Conservation (phyloP, 2,113 vertebrate genomes). For the Hyperopisus bebe region DNA sequence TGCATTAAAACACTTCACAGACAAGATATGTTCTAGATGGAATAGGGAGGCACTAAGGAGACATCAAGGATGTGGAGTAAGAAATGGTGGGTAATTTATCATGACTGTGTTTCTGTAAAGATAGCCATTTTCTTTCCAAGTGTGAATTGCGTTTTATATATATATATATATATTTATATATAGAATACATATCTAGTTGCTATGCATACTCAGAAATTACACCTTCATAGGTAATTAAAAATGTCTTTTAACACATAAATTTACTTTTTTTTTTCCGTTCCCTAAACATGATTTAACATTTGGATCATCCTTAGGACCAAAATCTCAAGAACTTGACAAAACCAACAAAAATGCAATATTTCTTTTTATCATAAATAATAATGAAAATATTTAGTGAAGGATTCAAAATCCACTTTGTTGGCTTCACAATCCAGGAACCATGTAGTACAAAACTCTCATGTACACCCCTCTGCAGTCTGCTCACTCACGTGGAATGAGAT, state of each 20-base stretch:
- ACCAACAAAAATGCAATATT: conserved; percentile 54
- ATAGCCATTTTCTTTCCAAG: conserved; percentile 31
- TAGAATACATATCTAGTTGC: conserved; percentile 73
- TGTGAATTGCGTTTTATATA: conserved; percentile 64
- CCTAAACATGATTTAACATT: conserved; percentile 58
- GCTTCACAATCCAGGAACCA: conserved; percentile 55
- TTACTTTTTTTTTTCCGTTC: conserved; percentile 48
- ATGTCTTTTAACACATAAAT: conserved; percentile 64
- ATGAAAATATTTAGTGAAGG: conserved; percentile 47
- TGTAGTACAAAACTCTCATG: conserved; percentile 60
- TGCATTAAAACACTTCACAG: conserved; percentile 21
- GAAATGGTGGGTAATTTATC: conserved; percentile 18
- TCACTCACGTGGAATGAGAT: conserved; percentile 55
- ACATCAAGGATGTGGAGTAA: conserved; percentile 3
- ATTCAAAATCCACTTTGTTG: conserved; percentile 51
- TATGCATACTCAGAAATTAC: conserved; percentile 70
- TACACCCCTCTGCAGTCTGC: conserved; percentile 41
- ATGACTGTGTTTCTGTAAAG: conserved; percentile 25
- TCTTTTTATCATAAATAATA: conserved; percentile 52
- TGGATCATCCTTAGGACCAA: conserved; percentile 43
- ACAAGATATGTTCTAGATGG: conserved; percentile 19
- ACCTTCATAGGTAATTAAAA: conserved; percentile 67
- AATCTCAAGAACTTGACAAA: conserved; percentile 42
- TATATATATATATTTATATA: conserved; percentile 53
- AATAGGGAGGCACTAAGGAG: conserved; percentile 42